A percentile compares a stretch with the other conserved stretches of the same genome.
Conservation (phyloP, 2,797 vertebrate genomes). For the Australoheros facetus region DNA sequence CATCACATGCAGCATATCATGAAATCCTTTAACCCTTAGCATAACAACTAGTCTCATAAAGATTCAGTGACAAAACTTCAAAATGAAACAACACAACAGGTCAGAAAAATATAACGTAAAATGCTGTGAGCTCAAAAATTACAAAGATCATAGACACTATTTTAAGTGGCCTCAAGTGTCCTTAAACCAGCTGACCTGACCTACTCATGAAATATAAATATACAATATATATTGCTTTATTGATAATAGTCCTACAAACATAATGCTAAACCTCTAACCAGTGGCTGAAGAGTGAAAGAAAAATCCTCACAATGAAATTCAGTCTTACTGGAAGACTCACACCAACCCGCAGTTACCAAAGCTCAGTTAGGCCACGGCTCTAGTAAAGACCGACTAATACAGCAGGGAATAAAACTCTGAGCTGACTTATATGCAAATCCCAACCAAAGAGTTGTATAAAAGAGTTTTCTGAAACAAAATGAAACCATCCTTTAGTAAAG, state of each 20-base stretch:
- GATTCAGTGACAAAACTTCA: conserved; percentile 22
- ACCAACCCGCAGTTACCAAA: conserved; percentile 29
- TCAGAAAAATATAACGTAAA: conserved; percentile 50
- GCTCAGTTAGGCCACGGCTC: conserved; percentile 39
- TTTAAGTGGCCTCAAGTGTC: conserved; percentile 28
- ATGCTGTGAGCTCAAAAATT: conserved; percentile 24
- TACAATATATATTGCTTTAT: conserved; percentile 71
- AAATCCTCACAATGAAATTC: conserved; percentile 29
- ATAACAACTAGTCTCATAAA: conserved; percentile 21
- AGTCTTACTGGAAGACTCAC: conserved; percentile 26
- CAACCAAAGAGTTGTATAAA: conserved; percentile 13
- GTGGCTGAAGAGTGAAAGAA: background rate
- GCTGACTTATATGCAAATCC: conserved; percentile 14
- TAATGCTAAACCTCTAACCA: conserved; percentile 40
- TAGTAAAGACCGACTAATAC: conserved; percentile 10
- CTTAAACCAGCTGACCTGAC: conserved; percentile 39
- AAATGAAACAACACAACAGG: conserved; percentile 41
- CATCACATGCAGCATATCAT: conserved; percentile 23
- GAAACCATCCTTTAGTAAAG: background rate
- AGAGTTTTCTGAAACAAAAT: background rate
- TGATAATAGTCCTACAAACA: conserved; percentile 56
- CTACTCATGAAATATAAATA: conserved; percentile 56
- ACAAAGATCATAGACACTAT: conserved; percentile 56
- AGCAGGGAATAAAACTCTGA: background rate
- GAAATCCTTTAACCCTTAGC: conserved; percentile 18